These are phyloP conservation scores for Dorcus hopei DNA, from an alignment of 2,888 invertebrate species.

Conservation along the genomic window DNA sequence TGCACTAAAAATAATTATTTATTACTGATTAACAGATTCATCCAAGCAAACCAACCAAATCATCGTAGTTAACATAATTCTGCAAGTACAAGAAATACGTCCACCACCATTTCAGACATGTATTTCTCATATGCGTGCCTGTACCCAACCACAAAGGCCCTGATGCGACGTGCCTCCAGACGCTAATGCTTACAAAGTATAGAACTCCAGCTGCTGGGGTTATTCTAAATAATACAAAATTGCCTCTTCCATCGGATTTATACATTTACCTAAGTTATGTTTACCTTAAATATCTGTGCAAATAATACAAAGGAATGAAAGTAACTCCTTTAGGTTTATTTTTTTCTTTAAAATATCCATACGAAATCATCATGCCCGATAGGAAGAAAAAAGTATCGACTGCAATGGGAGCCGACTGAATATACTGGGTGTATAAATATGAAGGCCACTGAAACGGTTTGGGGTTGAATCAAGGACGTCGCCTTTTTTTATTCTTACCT, in stretches of 20 bases:
- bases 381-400: slow-evolving; percentile 66
- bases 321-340: slow-evolving; percentile 11
- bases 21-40: neutral
- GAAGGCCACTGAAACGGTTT: slow-evolving; percentile 41
- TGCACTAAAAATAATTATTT: slow-evolving; percentile 34
- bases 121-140: slow-evolving; percentile 4
- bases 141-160: slow-evolving; percentile 23
- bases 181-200: slow-evolving; percentile 22
- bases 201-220: slow-evolving; percentile 36
- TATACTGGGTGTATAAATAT: slow-evolving; percentile 25
- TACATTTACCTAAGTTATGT: too few relatives aligned
- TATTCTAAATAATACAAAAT: slow-evolving; percentile 35
- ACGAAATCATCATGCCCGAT: slow-evolving; percentile 59
- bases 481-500: too few relatives aligned
- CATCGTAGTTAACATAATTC: slow-evolving; percentile 22
- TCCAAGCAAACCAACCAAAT: slow-evolving; percentile 5
- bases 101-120: slow-evolving; percentile 25
- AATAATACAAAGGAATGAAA: slow-evolving; percentile 16
- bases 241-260: neutral
- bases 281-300: slow-evolving; percentile 46
- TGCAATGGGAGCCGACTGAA: slow-evolving; percentile 51
- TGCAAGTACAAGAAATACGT: slow-evolving; percentile 23
- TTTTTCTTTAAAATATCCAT: slow-evolving; percentile 25
- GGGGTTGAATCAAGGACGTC: too few relatives aligned
- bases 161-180: slow-evolving; percentile 18